Evolutionary conservation across 2,888 invertebrate species (phyloP).

Genomic region (Plebejus argus): DNA sequence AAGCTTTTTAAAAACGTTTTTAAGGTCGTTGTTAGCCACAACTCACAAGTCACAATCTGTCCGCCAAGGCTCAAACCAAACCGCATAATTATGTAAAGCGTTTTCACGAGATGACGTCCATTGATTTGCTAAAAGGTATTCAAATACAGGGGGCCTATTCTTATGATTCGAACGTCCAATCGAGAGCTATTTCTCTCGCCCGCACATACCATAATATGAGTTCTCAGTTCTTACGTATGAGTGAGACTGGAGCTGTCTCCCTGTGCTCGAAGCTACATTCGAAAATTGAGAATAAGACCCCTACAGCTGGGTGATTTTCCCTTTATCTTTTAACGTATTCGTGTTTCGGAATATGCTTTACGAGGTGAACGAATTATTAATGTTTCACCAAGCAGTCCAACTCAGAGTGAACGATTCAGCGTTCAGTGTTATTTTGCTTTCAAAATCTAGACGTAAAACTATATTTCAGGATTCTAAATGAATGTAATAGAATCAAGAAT

Average conservation of each 20-base stretch:
- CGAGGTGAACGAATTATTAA: not conserved
- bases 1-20: not conserved
- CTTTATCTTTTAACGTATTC: constrained; percentile 28
- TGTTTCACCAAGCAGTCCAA: not conserved
- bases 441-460: not conserved
- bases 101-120: constrained; percentile 3
- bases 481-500: not conserved
- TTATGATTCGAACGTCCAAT: not conserved
- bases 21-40: not conserved
- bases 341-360: constrained; percentile 8
- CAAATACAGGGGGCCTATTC: not conserved
- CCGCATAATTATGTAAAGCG: constrained; percentile 9
- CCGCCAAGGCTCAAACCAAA: not conserved
- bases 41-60: not conserved
- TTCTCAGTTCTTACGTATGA: too few relatives aligned
- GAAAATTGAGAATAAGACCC: not conserved
- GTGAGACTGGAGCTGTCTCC: too few relatives aligned
- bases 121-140: constrained; percentile 29
- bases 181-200: not conserved
- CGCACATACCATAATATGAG: not conserved
- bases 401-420: not conserved
- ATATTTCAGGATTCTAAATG: not conserved
- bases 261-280: not conserved
- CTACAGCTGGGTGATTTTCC: constrained; percentile 4
- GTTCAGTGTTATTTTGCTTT: not conserved